These are phyloP conservation scores for Epiblema foenella DNA, from an alignment of 2,888 invertebrate species.

Conservation along the genomic window DNA sequence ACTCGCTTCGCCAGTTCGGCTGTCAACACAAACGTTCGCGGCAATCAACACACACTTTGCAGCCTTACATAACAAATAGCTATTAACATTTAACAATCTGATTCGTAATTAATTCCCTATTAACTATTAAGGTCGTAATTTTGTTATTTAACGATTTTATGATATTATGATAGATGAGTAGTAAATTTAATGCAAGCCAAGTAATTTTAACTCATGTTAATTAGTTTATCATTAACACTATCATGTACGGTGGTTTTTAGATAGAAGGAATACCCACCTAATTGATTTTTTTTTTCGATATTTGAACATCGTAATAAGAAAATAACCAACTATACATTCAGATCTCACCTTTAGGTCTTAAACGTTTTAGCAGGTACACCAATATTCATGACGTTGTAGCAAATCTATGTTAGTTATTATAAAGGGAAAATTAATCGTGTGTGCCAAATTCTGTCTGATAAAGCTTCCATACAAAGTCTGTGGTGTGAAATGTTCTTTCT, in stretches of 20 bases:
- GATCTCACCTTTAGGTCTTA: neutral
- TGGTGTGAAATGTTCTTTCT: neutral
- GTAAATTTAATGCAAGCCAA: neutral
- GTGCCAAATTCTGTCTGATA: conserved; percentile 21
- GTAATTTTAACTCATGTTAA: neutral
- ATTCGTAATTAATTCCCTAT: conserved; percentile 3
- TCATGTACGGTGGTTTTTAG: neutral
- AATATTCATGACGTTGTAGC: neutral
- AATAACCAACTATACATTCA: neutral
- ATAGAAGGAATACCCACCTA: neutral
- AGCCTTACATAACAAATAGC: too few relatives aligned
- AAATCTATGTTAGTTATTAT: conserved; percentile 12
- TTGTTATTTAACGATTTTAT: too few relatives aligned
- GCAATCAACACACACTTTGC: too few relatives aligned
- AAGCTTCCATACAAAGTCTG: neutral
- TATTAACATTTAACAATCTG: neutral
- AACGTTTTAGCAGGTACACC: neutral
- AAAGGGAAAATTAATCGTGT: conserved; percentile 3
- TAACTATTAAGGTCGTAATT: conserved; percentile 22
- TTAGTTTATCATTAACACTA: neutral
- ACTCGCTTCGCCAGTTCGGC: too few relatives aligned
- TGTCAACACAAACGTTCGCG: neutral
- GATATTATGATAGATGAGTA: too few relatives aligned
- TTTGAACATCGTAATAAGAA: neutral
- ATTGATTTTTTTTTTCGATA: neutral